Base-by-base conservation (phyloP, 1,140 invertebrate species). In the Caenorhabditis latens region DNA sequence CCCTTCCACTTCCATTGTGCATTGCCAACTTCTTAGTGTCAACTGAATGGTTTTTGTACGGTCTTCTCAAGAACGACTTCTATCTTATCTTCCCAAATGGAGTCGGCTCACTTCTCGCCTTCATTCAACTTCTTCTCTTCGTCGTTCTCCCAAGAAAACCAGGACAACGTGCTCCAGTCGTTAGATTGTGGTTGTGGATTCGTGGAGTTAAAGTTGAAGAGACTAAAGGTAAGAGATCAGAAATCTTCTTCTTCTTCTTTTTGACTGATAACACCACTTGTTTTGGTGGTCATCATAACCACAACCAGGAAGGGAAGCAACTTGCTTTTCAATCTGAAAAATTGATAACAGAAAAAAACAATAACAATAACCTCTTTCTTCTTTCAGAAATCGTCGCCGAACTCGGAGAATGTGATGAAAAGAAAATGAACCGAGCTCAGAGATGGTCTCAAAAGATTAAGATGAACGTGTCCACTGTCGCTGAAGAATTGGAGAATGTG, bases 21-120 rank as follows among this genome's bases (percentile, higher is more conserved):
- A 92, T 92, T 85, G 91, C 91, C 83, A 92, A 92, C 87, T 92
- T 92, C 75, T 14, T 92, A 53, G 91, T 92, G 7, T 92, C 91
- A 8, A 85, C 90, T 40, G 91, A 92, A 87, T 92, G 91, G 91
- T 92, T 92, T 79, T 19, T 92, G 3, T 92, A 92, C 79, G 91
- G 91, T 43, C 87, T 92, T 42, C 86, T 92, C 40, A 85, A 87
- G 57, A 67, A 86, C 55, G 91, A 92, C 63, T 93, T 92, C 86
- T 92, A 92, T 79, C 88, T 92, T 43, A 92, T 92, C 88, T 92
- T 92, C 13, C 91, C 91, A 21, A 92, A 92, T 79, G 91, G 91
- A n/a, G 90, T 92, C 40, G 91, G 91, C 61, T 88, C 86, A 65
- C 79, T 93, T 53, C 84, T 92, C 16, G 92, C 91, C 19, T 84